Evolutionary conservation across 2,797 vertebrate species (phyloP), one percentile per base, ranked within the genome.

Genomic region (Xiphorhynchus erythropygius): DNA sequence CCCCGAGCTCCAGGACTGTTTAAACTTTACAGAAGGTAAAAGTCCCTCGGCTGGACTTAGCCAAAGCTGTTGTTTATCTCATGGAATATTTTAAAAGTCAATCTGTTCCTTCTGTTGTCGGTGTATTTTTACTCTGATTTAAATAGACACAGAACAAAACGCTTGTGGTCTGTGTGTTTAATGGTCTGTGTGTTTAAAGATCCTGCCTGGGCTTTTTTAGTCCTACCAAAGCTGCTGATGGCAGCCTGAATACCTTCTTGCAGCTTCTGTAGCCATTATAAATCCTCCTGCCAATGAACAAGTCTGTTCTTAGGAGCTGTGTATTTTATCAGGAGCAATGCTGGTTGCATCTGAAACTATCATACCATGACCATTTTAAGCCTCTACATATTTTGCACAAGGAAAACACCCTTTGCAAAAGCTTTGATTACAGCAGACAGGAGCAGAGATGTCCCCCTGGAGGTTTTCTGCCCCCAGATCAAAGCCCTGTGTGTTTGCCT

Each of bases 111-210:
- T 69, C 63, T 76, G 55, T 57, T 60, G 17, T 44, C 3, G 11
- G 63, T 35, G 27, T 83, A 74, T 90, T 94, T 94, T 88, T 52
- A 47, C 50, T 68, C 50, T 2, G 42, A 57, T 46, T 70, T 55
- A 86, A 84, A 70, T 6, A 68, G 49, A 55, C 50, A 71, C n/a
- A 62, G 74, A 84, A 92, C 12, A 86, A 77, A 91, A 41, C 41
- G 85, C 56, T 84, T 47, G 70, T 62, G 53, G 35, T 60, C 47
- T 68, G 35, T 56, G 56, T 76, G 56, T 42, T 82, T 68, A 82
- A 62, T 46, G 32, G 18, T 57, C 59, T 37, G 23, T 75, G 46
- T 56, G 30, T 80, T 76, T 87, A 47, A 73, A 87, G 68, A 70
- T 57, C 60, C 56, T 19, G 5, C 32, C 19, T 2, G 5, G 60